phyloP scores from a whole-genome alignment of 2,888 invertebrate genomes.

The Schizaphis graminum region DNA sequence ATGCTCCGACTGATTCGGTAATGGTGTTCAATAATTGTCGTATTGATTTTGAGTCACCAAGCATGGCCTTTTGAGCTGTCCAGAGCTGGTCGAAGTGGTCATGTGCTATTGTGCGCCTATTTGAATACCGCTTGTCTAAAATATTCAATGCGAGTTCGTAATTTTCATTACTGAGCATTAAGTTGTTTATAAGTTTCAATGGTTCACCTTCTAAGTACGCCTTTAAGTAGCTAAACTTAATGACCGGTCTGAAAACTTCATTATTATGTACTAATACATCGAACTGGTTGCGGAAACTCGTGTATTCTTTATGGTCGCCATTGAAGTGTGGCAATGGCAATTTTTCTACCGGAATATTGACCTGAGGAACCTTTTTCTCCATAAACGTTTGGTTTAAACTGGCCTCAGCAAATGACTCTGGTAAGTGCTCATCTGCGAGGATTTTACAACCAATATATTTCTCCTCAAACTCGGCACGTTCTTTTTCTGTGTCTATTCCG shows the following conservation, averaged over 20 bases:
- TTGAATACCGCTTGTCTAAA: no score
- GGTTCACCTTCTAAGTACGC: conserved; percentile 6
- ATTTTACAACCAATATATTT: conserved; percentile 3
- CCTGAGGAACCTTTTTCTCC: background rate
- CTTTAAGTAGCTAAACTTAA: conserved; percentile 20
- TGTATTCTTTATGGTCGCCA: no score
- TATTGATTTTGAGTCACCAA: background rate
- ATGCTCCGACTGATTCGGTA: background rate
- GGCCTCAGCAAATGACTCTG: background rate
- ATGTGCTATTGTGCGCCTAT: background rate
- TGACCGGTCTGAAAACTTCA: background rate
- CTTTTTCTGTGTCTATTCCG: conserved; percentile 5
- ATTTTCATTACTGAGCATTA: background rate
- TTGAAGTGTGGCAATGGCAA: background rate
- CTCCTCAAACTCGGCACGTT: background rate
- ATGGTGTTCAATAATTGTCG: background rate
- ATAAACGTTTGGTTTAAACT: background rate
- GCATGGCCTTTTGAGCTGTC: no score
- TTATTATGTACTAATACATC: background rate
- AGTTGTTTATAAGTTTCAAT: background rate
- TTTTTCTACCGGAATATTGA: conserved; percentile 4
- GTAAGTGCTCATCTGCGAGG: conserved; percentile 4
- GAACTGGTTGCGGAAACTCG: background rate
- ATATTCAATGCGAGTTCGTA: background rate
- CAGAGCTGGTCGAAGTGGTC: no score